Base-by-base conservation (phyloP, 2,888 invertebrate genomes). In the Mystacides longicornis region DNA sequence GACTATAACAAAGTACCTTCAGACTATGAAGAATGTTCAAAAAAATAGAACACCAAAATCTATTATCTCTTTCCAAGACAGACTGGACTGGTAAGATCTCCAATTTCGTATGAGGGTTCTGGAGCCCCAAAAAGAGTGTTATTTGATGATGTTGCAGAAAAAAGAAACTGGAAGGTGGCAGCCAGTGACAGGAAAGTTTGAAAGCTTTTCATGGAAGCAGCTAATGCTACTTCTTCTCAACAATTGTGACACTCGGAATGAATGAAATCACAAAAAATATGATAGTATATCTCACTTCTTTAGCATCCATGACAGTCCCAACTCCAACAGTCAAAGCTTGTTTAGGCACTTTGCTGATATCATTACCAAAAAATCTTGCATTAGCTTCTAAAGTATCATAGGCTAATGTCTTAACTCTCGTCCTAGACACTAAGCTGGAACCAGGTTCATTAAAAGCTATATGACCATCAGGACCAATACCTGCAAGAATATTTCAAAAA, bases 381-480 rank as follows among this genome's bases (percentile, higher is more conserved):
- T 98, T 99, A 52, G 98, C 98, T 70, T 92, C 87, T 46, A 99
- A 83, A 37, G 99, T 99, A 71, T 99, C 99, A 72, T 91, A 89
- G 23, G 96, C 95, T 43, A 99, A 78, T 16, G 97, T 94, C 78
- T 99, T 99, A 4, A 98, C 90, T 65, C 98, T 81, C 18, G 99
- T 99, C 63, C 97, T 82, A 14, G 98, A 98, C 27, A 88, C 89
- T 63, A 99, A 78, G 56, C 96, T 96, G 2, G 97, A 97, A 51
- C 98, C 98, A 1, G 98, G 98, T 75, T 99, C 98, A 74, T 99
- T 99, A 74, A 99, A 99, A 23, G 98, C 98, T 69, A 99, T 96
- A 75, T 99, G 98, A 0, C 98, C 98, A 77, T 99, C 98, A n/a
- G 97, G 96, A 1, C 98, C 98, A 71, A 99, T 98, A 59, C 94